These are phyloP conservation scores for Rissa tridactyla DNA, from an alignment of 2,113 vertebrate species.

Conservation along the genomic window DNA sequence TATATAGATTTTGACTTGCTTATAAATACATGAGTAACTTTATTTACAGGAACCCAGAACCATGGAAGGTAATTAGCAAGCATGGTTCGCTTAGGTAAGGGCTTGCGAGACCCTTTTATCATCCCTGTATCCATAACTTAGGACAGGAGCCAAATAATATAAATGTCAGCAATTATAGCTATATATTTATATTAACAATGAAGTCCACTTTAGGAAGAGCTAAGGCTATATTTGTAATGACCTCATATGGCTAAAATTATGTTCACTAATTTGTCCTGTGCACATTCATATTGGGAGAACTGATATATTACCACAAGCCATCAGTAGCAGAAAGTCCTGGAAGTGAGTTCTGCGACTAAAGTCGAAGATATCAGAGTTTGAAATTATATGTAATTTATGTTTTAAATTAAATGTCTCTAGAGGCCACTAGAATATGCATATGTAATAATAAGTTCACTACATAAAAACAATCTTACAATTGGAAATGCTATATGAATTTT, in stretches of 20 bases:
- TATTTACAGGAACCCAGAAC: slow-evolving; percentile 39
- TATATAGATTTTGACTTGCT: slow-evolving; percentile 20
- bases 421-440: neutral
- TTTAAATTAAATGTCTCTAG: neutral
- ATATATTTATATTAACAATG: slow-evolving; percentile 35
- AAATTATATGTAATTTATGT: neutral
- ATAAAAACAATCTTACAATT: neutral
- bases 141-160: slow-evolving; percentile 37
- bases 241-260: slow-evolving; percentile 9
- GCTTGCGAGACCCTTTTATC: slow-evolving; percentile 31
- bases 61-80: slow-evolving; percentile 31
- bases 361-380: neutral
- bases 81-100: slow-evolving; percentile 24
- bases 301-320: neutral
- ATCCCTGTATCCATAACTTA: slow-evolving; percentile 16
- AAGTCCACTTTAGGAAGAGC: slow-evolving; percentile 37
- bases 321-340: neutral
- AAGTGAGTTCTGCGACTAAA: neutral
- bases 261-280: neutral
- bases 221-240: slow-evolving; percentile 7
- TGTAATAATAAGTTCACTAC: neutral
- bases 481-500: neutral
- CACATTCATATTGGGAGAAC: neutral
- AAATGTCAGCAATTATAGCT: slow-evolving; percentile 40
- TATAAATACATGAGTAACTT: slow-evolving; percentile 41